Evolutionary conservation across 2,797 vertebrate genomes (phyloP).

Genomic region (Orientallactaga sibirica): DNA sequence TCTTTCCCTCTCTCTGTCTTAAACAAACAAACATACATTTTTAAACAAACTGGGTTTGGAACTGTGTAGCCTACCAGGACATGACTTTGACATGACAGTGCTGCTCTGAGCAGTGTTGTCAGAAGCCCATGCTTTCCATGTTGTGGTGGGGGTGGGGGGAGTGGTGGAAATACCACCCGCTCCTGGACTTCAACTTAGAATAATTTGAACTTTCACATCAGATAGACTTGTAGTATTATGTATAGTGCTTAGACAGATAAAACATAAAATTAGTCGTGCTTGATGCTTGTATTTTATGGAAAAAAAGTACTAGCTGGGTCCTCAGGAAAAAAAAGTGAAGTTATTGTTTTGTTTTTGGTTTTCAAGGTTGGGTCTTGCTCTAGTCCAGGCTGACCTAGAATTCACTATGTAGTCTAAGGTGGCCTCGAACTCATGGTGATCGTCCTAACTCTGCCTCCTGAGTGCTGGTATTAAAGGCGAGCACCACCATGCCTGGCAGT

Average conservation of each 20-base stretch:
- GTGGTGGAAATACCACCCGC: not conserved
- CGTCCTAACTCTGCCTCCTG: too few relatives aligned
- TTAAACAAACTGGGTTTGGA: not conserved
- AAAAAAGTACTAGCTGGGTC: slow-evolving; percentile 3
- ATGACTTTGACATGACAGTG: not conserved
- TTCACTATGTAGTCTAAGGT: too few relatives aligned
- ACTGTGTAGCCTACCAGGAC: not conserved
- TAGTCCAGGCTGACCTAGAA: too few relatives aligned
- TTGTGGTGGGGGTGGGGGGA: too few relatives aligned
- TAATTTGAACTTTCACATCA: not conserved
- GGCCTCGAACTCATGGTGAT: too few relatives aligned
- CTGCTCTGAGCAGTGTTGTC: not conserved
- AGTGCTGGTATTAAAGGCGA: too few relatives aligned
- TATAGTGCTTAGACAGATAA: slow-evolving; percentile 19
- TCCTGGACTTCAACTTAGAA: slow-evolving; percentile 25
- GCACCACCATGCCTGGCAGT: too few relatives aligned
- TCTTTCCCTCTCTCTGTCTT: too few relatives aligned
- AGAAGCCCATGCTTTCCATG: not conserved
- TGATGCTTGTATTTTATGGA: slow-evolving; percentile 41
- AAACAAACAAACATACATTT: too few relatives aligned
- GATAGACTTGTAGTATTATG: not conserved
- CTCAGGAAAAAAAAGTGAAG: slow-evolving; percentile 47
- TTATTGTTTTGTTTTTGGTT: not conserved
- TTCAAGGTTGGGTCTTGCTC: too few relatives aligned
- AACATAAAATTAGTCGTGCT: slow-evolving; percentile 37